These are phyloP conservation scores for Ypsolopha scabrella DNA, from an alignment of 2,888 invertebrate genomes.

Conservation along the genomic window DNA sequence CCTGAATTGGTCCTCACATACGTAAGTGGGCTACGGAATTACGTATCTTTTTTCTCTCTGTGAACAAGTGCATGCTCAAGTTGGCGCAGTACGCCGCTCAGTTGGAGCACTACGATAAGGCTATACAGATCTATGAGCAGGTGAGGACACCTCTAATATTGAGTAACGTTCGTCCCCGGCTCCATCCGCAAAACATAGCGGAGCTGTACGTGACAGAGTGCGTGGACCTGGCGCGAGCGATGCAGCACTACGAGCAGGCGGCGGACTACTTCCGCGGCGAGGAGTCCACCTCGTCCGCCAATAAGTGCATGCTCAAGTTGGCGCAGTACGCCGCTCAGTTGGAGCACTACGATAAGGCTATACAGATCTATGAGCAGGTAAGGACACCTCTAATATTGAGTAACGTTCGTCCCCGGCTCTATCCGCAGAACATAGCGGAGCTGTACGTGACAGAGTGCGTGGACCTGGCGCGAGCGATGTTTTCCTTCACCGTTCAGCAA, in stretches of 20 bases:
- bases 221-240: slow-evolving; percentile 86
- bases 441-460: not conserved
- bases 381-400: slow-evolving; percentile 3
- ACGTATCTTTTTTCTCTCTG: no score
- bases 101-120: slow-evolving; percentile 96
- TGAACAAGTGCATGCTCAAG: slow-evolving; percentile 96
- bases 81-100: slow-evolving; percentile 98
- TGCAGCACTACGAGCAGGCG: slow-evolving; percentile 97
- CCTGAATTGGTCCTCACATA: no score
- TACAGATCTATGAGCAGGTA: slow-evolving; percentile 95
- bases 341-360: slow-evolving; percentile 97
- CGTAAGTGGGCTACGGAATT: no score
- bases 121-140: slow-evolving; percentile 96
- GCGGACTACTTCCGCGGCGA: slow-evolving; percentile 99
- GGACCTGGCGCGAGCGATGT: slow-evolving; percentile 87
- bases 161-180: not conserved
- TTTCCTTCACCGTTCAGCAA: no score
- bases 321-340: slow-evolving; percentile 97
- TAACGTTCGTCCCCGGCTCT: not conserved
- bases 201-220: slow-evolving; percentile 96
- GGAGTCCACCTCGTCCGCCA: slow-evolving; percentile 97
- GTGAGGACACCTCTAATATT: no score
- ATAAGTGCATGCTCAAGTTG: slow-evolving; percentile 97
- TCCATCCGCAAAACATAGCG: slow-evolving; percentile 78
- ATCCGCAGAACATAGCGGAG: slow-evolving; percentile 79